Percentiles rank a stretch among this genome's conserved stretches.
phyloP scores from a whole-genome alignment of 2,888 invertebrate genomes.

The Pseudanteris insignis region DNA sequence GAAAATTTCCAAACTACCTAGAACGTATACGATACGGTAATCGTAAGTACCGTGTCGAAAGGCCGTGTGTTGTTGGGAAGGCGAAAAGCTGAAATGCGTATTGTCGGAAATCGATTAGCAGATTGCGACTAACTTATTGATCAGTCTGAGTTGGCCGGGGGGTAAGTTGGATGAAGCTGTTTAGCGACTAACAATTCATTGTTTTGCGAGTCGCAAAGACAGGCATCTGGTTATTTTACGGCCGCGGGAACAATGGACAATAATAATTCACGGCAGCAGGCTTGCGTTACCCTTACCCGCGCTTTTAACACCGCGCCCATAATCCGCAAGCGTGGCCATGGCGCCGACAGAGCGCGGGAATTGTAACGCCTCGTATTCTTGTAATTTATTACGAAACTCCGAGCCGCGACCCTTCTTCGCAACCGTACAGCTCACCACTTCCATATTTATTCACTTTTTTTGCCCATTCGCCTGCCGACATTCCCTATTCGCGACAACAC shows the following conservation, averaged over 20 bases:
- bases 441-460: slow-evolving; percentile 26
- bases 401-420: slow-evolving; percentile 28
- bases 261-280: slow-evolving; percentile 58
- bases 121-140: too few species aligned
- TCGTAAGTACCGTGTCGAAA: too few species aligned
- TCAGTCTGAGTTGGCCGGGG: background rate
- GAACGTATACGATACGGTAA: too few species aligned
- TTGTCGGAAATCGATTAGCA: too few species aligned
- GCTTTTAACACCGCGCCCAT: slow-evolving; percentile 49
- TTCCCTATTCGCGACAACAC: too few species aligned
- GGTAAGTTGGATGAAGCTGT: slow-evolving; percentile 12
- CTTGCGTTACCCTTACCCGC: slow-evolving; percentile 48
- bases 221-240: slow-evolving; percentile 54
- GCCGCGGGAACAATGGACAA: slow-evolving; percentile 56
- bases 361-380: slow-evolving; percentile 56
- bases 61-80: too few species aligned
- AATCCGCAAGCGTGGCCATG: slow-evolving; percentile 48
- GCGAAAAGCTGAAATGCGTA: too few species aligned
- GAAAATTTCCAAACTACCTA: too few species aligned
- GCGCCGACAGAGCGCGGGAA: slow-evolving; percentile 48
- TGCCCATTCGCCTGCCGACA: slow-evolving; percentile 3
- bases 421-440: slow-evolving; percentile 21
- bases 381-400: slow-evolving; percentile 55
- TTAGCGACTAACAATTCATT: slow-evolving; percentile 43
- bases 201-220: slow-evolving; percentile 43